phyloP scores from a whole-genome alignment of 2,797 vertebrate genomes.

The Phalanger gymnotis region DNA sequence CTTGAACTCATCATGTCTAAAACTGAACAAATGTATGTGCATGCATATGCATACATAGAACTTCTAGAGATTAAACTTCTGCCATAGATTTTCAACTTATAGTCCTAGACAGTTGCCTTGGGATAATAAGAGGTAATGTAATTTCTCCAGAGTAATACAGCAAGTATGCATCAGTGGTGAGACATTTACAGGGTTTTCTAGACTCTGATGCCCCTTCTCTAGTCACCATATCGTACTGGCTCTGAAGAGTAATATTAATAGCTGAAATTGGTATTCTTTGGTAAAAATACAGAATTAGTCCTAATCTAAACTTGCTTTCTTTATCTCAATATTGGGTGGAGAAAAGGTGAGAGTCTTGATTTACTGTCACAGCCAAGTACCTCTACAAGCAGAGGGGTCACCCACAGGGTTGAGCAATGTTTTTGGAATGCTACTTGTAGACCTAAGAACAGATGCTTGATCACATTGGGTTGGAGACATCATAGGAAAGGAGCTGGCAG shows the following conservation, averaged over 20 bases:
- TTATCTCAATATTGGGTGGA: neutral
- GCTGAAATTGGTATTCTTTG: neutral
- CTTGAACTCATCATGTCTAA: too few species aligned
- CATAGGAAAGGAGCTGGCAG: neutral
- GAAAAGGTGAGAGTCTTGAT: neutral
- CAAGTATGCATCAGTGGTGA: neutral
- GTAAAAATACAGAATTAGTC: neutral
- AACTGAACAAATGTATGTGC: too few species aligned
- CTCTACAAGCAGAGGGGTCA: neutral
- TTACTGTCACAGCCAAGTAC: neutral
- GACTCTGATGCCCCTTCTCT: neutral
- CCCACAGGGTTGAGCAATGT: neutral
- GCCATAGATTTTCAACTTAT: too few species aligned
- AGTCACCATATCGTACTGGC: neutral
- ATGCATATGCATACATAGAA: too few species aligned
- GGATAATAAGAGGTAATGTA: neutral
- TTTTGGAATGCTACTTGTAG: neutral
- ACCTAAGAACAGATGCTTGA: neutral
- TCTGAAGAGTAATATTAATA: too few species aligned
- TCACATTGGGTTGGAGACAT: neutral
- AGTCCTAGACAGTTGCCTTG: too few species aligned
- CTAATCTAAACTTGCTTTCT: neutral
- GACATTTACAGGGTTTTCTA: neutral
- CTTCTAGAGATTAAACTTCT: too few species aligned
- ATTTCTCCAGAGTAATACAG: neutral